Base-by-base conservation (phyloP, 1,140 invertebrate genomes). In the Papilio aristodemus region DNA sequence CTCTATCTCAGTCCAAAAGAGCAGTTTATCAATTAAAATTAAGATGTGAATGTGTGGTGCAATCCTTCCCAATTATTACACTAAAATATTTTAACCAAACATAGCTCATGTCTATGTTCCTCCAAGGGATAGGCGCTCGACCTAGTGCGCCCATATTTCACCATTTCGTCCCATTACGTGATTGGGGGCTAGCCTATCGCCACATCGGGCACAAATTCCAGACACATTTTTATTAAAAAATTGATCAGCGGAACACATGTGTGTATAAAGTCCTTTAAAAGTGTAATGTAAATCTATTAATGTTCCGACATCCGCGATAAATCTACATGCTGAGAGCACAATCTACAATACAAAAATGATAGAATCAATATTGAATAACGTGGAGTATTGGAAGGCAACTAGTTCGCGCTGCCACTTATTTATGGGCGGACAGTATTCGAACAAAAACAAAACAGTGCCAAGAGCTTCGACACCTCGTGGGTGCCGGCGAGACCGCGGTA, bases 341-440 rank as follows among this genome's bases (percentile, higher is more conserved):
- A 25, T 54, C 46, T 54, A 25, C 36, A 62, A 38, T 19, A 39
- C 37, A 62, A 62, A 62, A 62, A 62, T 62, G 59, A 62, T 62
- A 62, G 27, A 37, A 62, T 62, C 59, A 38, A 62, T 39, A 62
- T 38, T 19, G 59, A 37, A 62, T 62, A 62, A 8, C 36, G 9
- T 62, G 59, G 36, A 62, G 59, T 62, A 62, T 37, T 54, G 46
- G 46, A 54, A 62, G 27, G 59, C 59, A 62, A 62, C 59, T 62
- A 62, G 59, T 62, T 38, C 59, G 36, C 59, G 37, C 19, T 54
- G 46, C 46, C 46, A 54, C 32, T 32, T 62, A 62, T 62, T 62
- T 62, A 62, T 62, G 59, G 36, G n/a, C 59, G 32, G 59, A 39
- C 59, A 11, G 36, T 38, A 17, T 62, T 39, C 27, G 17, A 62